Base-by-base conservation (phyloP, 2,113 vertebrate species). In the Naja naja region DNA sequence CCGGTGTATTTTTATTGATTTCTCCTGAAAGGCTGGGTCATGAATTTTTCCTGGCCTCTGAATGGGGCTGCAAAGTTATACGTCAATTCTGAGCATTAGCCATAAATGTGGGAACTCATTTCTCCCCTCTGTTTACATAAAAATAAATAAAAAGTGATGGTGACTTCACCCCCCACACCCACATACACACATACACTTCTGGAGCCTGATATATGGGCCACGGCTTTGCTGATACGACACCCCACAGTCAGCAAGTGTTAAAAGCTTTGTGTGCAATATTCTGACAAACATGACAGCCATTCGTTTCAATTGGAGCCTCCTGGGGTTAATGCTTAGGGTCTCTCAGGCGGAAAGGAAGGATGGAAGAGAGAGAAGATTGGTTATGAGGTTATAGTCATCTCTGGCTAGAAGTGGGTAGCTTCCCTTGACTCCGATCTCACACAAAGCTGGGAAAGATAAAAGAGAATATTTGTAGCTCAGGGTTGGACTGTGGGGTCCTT, bases 1-100 rank as follows among this genome's bases (percentile, higher is more conserved):
- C 93, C 95, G 93, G 96, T 94, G 20, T 94, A 85, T 95, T 90
- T 96, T 92, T 96, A 96, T 97, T 90, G 93, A 93, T 98, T 97
- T 95, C 74, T 93, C 81, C 95, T 96, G 94, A 96, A 95, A 96
- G 95, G 88, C 93, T 93, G 95, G 92, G 94, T 94, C 93, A 87
- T 96, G 96, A 96, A 94, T 97, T 96, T 97, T 95, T 96, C 91
- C 96, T 92, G 91, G 93, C 91, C 58, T 23, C 94, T 93, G 92
- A 95, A 94, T 92, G 53, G 96, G 94, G 92, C 94, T 95, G 95
- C 93, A 94, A 95, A 94, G 94, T 90, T 93, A 94, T 94, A 85
- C 94, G 94, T 96, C 4, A 56, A 91, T 91, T 96, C 93, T 87
- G 52, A 89, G 92, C 94, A 85, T 93, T 95, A 94, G 94, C 90